Evolutionary conservation across 2,888 invertebrate genomes (phyloP).

Genomic region (Euplagia quadripunctaria): DNA sequence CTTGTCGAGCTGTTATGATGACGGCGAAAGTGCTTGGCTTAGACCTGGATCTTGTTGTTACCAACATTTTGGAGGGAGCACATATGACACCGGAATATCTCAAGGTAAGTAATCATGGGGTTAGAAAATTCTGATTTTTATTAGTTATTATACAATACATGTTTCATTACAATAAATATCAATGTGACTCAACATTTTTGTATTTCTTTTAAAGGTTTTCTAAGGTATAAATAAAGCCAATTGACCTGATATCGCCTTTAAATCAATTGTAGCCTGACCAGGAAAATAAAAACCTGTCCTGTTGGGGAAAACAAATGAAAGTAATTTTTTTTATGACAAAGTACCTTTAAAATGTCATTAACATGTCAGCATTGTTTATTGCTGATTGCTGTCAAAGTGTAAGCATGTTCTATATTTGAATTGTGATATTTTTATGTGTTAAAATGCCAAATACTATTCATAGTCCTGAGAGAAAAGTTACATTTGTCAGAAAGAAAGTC

Average conservation of each 20-base stretch:
- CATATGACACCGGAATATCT: slow-evolving; percentile 89
- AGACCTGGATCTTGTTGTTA: slow-evolving; percentile 87
- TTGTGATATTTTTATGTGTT: too few relatives aligned
- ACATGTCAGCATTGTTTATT: too few relatives aligned
- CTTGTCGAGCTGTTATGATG: slow-evolving; percentile 89
- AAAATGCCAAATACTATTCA: too few relatives aligned
- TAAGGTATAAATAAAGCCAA: not conserved
- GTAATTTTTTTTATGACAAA: too few relatives aligned
- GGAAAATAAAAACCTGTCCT: too few relatives aligned
- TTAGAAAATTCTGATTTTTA: too few relatives aligned
- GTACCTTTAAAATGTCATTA: too few relatives aligned
- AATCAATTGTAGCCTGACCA: not conserved
- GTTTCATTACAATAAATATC: not conserved
- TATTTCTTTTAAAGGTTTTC: not conserved
- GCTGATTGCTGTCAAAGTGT: too few relatives aligned
- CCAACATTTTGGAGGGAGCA: slow-evolving; percentile 88
- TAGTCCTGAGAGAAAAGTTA: too few relatives aligned
- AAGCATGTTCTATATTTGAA: too few relatives aligned
- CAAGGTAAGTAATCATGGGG: slow-evolving; percentile 80
- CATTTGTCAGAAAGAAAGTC: too few relatives aligned
- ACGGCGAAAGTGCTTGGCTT: slow-evolving; percentile 88
- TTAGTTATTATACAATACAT: not conserved
- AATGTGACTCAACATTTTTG: not conserved
- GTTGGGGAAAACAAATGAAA: too few relatives aligned
- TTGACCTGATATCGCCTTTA: not conserved